Evolutionary conservation across 2,797 vertebrate genomes (phyloP).

Genomic region (Crax fasciolata): DNA sequence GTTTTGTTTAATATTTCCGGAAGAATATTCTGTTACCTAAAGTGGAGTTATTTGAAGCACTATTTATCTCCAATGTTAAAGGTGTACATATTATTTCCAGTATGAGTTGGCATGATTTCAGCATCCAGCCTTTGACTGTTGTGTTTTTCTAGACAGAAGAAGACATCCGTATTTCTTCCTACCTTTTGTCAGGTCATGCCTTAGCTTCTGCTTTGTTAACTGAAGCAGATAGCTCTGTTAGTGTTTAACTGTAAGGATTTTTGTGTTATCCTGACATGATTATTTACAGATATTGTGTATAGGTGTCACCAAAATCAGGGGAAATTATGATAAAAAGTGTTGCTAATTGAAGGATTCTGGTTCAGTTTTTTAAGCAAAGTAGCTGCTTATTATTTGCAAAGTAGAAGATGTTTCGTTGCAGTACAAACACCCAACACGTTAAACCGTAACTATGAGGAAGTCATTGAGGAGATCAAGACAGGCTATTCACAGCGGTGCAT

Average conservation of each 20-base stretch:
- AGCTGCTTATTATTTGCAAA: neutral
- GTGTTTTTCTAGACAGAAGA: neutral
- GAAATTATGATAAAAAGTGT: neutral
- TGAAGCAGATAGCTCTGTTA: neutral
- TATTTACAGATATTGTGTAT: neutral
- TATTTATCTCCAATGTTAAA: slow-evolving; percentile 6
- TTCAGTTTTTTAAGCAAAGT: neutral
- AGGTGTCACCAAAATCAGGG: neutral
- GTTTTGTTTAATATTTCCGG: slow-evolving; percentile 16
- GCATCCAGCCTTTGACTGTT: neutral
- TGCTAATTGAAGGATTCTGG: neutral
- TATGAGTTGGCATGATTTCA: neutral
- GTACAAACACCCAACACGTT: neutral
- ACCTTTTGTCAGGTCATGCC: neutral
- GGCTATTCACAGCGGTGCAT: accelerated
- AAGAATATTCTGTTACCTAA: neutral
- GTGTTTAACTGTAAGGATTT: neutral
- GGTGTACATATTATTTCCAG: slow-evolving; percentile 4
- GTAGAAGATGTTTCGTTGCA: neutral
- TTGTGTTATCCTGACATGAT: neutral
- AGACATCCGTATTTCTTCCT: neutral
- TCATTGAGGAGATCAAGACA: neutral
- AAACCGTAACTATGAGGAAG: neutral
- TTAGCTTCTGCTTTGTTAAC: neutral
- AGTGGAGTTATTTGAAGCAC: neutral